Evolutionary conservation across 2,888 invertebrate genomes (phyloP), one percentile per base, ranked within the genome.

Genomic region (Himalopsyche anomala): DNA sequence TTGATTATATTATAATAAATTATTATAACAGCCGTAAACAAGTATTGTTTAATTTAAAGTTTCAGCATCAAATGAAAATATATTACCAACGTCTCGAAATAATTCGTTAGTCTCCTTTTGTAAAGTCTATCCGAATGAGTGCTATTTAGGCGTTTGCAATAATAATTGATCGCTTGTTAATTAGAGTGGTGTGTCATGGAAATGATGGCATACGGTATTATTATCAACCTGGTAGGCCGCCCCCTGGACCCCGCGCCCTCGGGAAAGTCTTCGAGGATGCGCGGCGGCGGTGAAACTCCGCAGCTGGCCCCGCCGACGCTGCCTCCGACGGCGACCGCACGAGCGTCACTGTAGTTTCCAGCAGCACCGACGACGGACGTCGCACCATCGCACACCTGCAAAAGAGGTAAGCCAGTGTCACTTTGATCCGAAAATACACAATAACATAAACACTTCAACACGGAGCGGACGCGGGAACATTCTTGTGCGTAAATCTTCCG

Each of bases 381-480:
- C 62, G 28, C 2, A 2, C n/a, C 62, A 62, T 62, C 62, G 62
- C 62, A 19, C 62, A 19, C 28, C 62, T 62, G 62, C 19, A 62
- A 11, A 62, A 62, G 28, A 62, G 62, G 62, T 62, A 62, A 15
- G 62, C 62, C 62, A 62, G 62, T 62, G 62, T 62, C 62, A 62
- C 62, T 62, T 28, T 62, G 11, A 62, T 62, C n/a, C 62, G 9
- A 28, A 62, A 62, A 62, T 62, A 62, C 62, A 62, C 62, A 62
- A 62, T 62, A 62, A 62, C 62, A 62, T 62, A 62, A 62, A 62
- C 62, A 62, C 62, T 62, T 62, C 62, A 28, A 8, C 62, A 19
- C 62, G 19, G 19, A 28, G 28, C 62, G 19, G 62, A 11, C 19
- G 62, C 19, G 19, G 19, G 15, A 62, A 28, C 62, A 62, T 62